Evolutionary conservation across 2,888 invertebrate genomes (phyloP).

Genomic region (Eugnorisma glareosa): DNA sequence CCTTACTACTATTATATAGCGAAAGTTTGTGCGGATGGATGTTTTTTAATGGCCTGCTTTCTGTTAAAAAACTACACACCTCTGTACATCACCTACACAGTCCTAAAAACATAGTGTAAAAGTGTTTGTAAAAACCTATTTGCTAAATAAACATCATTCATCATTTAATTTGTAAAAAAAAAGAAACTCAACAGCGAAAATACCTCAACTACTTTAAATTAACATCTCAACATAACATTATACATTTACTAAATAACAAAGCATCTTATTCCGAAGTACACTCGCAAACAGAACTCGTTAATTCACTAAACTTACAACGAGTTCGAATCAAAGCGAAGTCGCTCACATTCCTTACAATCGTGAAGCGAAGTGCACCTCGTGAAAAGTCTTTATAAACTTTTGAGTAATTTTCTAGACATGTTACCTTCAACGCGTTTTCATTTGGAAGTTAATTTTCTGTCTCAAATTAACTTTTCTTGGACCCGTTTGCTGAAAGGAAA

Average conservation of each 20-base stretch:
- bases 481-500: conserved; percentile 4
- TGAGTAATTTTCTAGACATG: conserved; percentile 47
- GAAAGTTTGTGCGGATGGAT: too few relatives aligned
- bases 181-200: not conserved
- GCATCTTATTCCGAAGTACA: not conserved
- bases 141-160: too few relatives aligned
- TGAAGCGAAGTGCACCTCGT: not conserved
- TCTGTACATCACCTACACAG: too few relatives aligned
- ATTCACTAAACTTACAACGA: conserved; percentile 45
- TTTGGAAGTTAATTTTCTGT: conserved; percentile 30
- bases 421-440: conserved; percentile 34
- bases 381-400: conserved; percentile 46
- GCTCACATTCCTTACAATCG: conserved; percentile 18
- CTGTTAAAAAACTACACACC: too few relatives aligned
- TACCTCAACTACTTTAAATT: not conserved
- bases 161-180: too few relatives aligned
- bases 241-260: conserved; percentile 1
- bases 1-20: too few relatives aligned
- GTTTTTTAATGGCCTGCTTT: too few relatives aligned
- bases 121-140: too few relatives aligned
- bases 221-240: not conserved
- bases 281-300: conserved; percentile 32
- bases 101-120: too few relatives aligned
- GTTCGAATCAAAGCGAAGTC: conserved; percentile 47
- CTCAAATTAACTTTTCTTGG: conserved; percentile 10